phyloP scores from a whole-genome alignment of 2,797 vertebrate species.

The Myotis myotis region DNA sequence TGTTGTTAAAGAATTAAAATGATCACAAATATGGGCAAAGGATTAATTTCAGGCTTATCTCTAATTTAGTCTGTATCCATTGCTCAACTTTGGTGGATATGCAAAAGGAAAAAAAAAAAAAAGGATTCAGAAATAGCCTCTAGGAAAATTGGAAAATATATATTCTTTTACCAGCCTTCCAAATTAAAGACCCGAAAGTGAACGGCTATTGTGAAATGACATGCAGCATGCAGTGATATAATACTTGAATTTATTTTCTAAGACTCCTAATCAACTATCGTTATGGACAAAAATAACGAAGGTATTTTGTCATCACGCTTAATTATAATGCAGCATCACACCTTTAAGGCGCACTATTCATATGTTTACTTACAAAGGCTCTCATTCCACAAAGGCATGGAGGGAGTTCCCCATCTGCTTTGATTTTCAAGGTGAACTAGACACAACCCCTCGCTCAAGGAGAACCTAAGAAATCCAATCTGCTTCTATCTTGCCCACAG shows the following conservation, averaged over 20 bases:
- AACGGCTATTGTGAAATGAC: background rate
- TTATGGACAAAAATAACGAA: constrained; percentile 2
- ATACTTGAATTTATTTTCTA: background rate
- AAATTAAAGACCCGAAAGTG: constrained; percentile 1
- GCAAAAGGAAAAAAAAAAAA: background rate
- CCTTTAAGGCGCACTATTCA: background rate
- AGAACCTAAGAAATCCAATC: background rate
- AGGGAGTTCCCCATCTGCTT: background rate
- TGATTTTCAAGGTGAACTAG: background rate
- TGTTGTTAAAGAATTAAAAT: constrained; percentile 38
- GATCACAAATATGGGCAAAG: background rate
- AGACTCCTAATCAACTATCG: constrained; percentile 3
- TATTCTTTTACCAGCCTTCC: background rate
- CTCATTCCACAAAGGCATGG: background rate
- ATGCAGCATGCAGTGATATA: background rate
- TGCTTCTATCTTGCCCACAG: background rate
- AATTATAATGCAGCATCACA: background rate
- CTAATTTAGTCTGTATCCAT: background rate
- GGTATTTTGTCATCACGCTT: background rate
- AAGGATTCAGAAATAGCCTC: background rate
- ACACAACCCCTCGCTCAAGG: background rate
- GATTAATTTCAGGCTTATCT: constrained; percentile 29
- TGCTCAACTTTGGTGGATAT: background rate
- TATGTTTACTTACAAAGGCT: background rate
- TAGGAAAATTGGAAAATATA: background rate